A percentile compares a stretch with the other conserved stretches of the same genome.
Evolutionary conservation across 2,797 vertebrate species (phyloP).

Genomic region (Cyprinella venusta): DNA sequence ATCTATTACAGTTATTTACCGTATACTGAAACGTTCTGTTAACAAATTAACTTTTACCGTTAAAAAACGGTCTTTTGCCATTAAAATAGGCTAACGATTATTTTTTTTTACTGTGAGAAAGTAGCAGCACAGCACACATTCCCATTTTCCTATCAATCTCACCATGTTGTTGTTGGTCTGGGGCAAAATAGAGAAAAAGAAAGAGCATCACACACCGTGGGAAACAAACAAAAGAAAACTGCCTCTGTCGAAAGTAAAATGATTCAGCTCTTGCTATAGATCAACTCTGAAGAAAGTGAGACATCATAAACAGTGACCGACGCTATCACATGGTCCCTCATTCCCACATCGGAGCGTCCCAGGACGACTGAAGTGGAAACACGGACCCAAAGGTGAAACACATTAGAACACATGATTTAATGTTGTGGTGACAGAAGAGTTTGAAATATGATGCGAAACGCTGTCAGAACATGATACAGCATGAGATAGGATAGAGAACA

Average conservation of each 20-base stretch:
- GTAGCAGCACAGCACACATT: background rate
- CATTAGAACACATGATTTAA: slow-evolving; percentile 30
- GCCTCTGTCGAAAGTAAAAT: background rate
- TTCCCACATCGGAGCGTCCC: slow-evolving; percentile 66
- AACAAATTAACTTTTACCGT: too few species aligned
- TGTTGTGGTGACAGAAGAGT: slow-evolving; percentile 37
- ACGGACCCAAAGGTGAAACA: slow-evolving; percentile 47
- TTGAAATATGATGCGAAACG: slow-evolving; percentile 49
- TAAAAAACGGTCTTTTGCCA: too few species aligned
- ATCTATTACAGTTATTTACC: too few species aligned
- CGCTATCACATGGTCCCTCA: slow-evolving; percentile 63
- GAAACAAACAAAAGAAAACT: slow-evolving; percentile 1
- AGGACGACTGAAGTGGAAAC: slow-evolving; percentile 34
- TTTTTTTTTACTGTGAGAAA: too few species aligned
- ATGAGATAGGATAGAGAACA: slow-evolving; percentile 42
- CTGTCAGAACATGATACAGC: slow-evolving; percentile 56
- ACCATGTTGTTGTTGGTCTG: background rate
- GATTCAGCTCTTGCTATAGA: slow-evolving; percentile 33
- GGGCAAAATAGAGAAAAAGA: background rate
- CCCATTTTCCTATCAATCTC: background rate
- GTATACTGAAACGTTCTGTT: too few species aligned
- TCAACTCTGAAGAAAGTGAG: slow-evolving; percentile 37
- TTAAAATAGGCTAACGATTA: too few species aligned
- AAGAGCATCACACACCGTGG: background rate
- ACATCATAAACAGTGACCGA: slow-evolving; percentile 58